phyloP scores from a whole-genome alignment of 2,888 invertebrate genomes.

The Lepetodrilus schrolli region DNA sequence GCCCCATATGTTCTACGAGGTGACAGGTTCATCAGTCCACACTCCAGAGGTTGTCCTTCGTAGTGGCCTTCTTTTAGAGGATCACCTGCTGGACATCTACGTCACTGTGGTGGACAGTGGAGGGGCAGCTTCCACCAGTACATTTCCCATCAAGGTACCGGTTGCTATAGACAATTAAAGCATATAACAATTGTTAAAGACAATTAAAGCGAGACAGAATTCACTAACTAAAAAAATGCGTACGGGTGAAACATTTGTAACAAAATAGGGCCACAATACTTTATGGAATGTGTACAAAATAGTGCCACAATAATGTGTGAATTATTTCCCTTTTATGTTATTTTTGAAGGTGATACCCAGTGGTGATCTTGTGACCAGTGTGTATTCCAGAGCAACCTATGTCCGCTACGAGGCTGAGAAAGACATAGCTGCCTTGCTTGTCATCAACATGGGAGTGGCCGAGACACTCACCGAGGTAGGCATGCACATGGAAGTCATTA shows the following conservation, averaged over 20 bases:
- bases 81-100: conserved; percentile 33
- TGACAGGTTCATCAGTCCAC: conserved; percentile 24
- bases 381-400: neutral
- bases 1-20: conserved; percentile 36
- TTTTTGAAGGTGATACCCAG: conserved; percentile 30
- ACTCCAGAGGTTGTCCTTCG: conserved; percentile 37
- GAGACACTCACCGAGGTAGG: conserved; percentile 19
- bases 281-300: no score
- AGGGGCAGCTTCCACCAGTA: neutral
- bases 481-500: no score
- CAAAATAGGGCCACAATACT: no score
- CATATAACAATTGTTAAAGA: no score
- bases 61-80: conserved; percentile 23
- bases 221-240: no score
- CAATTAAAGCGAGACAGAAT: no score
- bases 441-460: conserved; percentile 24
- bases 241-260: no score
- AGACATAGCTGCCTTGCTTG: conserved; percentile 33
- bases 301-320: neutral
- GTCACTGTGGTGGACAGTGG: conserved; percentile 34
- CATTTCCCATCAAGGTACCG: conserved; percentile 14
- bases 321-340: neutral
- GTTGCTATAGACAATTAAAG: no score
- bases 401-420: conserved; percentile 32
- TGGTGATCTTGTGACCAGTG: neutral